These are phyloP conservation scores for Trichopria drosophilae DNA, from an alignment of 2,888 invertebrate genomes.

Conservation along the genomic window DNA sequence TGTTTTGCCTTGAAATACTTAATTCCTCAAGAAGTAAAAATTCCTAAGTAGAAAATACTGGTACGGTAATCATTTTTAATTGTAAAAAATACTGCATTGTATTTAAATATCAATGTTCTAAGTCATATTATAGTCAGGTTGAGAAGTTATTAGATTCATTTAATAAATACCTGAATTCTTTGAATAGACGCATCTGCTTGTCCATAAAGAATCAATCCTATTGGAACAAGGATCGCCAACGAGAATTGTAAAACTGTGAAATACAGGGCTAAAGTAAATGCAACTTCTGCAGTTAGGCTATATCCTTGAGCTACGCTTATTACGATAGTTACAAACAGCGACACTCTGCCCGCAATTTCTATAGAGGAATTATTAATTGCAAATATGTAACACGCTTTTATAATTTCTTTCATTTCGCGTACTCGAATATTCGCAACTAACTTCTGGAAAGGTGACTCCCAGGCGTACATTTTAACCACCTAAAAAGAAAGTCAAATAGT, in stretches of 20 bases:
- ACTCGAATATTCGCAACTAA: slow-evolving; percentile 76
- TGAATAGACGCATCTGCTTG: slow-evolving; percentile 65
- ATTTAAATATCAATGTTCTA: too few relatives aligned
- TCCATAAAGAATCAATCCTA: slow-evolving; percentile 57
- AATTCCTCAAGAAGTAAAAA: slow-evolving; percentile 50
- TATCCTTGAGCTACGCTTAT: slow-evolving; percentile 59
- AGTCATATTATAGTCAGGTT: too few relatives aligned
- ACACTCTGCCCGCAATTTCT: slow-evolving; percentile 73
- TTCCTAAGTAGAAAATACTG: too few relatives aligned
- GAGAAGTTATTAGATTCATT: too few relatives aligned
- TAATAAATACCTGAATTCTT: slow-evolving; percentile 61
- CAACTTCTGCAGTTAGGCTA: slow-evolving; percentile 53
- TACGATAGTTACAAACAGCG: slow-evolving; percentile 70
- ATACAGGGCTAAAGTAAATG: slow-evolving; percentile 65
- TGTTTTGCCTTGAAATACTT: slow-evolving; percentile 14
- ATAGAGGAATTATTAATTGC: slow-evolving; percentile 71
- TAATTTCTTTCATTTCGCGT: slow-evolving; percentile 67
- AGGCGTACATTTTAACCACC: slow-evolving; percentile 96
- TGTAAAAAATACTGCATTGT: too few relatives aligned
- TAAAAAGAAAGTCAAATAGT: slow-evolving; percentile 53
- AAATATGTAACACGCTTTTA: slow-evolving; percentile 63
- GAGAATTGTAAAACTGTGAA: slow-evolving; percentile 67
- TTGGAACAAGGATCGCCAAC: slow-evolving; percentile 66
- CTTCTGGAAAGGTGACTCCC: slow-evolving; percentile 88
- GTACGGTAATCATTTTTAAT: too few relatives aligned